Conservation (phyloP, 53 echinoderm and acorn worm species). For the Henricia sp. region DNA sequence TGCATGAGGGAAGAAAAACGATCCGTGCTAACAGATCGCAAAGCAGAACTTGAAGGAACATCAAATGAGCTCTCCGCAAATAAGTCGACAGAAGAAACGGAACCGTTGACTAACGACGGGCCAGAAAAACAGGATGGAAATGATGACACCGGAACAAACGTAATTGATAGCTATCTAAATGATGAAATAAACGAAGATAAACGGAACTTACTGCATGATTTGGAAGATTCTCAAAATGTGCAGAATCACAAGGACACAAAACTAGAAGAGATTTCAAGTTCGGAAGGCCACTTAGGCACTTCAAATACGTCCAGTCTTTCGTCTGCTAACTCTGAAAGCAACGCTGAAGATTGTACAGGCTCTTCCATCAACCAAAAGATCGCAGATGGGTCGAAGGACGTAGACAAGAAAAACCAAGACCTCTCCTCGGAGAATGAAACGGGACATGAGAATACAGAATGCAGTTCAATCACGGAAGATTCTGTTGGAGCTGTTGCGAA, state of each 20-base stretch:
- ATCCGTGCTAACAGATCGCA: no score
- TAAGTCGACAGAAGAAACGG: no score
- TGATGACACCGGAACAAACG: no score
- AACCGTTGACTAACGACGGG: no score
- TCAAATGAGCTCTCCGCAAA: no score
- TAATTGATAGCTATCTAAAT: no score
- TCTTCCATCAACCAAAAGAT: background rate
- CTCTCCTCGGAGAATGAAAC: conserved; percentile 1
- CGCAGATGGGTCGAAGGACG: background rate
- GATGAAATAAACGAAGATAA: no score
- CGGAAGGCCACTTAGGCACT: background rate
- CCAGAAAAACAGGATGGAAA: no score
- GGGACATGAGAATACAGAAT: background rate
- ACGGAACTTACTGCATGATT: no score
- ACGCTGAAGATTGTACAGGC: background rate
- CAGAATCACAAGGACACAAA: background rate
- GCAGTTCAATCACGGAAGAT: background rate
- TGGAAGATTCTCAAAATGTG: no score
- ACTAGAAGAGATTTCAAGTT: background rate
- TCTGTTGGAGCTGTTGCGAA: conserved; percentile 15
- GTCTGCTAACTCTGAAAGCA: background rate
- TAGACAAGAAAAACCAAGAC: background rate
- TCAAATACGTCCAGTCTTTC: background rate
- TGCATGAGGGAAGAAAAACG: no score
- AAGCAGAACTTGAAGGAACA: no score